Evolutionary conservation across 2,888 invertebrate species (phyloP).

Genomic region (Pristionchus arcanus): DNA sequence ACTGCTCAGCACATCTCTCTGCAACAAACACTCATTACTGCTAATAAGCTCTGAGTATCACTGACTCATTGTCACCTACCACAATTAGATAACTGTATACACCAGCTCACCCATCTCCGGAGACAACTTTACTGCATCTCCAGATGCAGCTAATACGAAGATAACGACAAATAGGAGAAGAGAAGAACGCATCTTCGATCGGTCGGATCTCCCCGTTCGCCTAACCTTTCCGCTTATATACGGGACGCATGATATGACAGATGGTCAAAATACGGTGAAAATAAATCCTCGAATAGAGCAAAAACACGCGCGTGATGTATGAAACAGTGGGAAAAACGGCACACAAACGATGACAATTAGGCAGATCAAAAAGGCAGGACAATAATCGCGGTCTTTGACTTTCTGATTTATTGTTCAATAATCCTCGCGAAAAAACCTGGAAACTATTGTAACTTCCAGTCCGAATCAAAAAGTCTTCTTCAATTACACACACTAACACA

Average conservation of each 20-base stretch:
- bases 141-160: neutral
- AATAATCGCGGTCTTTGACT: neutral
- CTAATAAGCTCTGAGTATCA: too few species aligned
- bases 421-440: too few species aligned
- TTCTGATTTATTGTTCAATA: neutral
- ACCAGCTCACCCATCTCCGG: neutral
- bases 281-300: neutral
- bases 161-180: neutral
- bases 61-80: too few species aligned
- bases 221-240: neutral
- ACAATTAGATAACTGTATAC: too few species aligned
- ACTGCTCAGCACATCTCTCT: constrained; percentile 26
- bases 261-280: neutral
- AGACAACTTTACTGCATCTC: neutral
- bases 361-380: neutral
- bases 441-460: too few species aligned
- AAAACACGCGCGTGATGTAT: neutral
- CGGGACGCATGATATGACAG: neutral
- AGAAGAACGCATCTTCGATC: neutral
- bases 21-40: neutral
- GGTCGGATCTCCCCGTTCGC: neutral
- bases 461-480: too few species aligned
- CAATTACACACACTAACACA: too few species aligned
- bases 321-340: neutral
- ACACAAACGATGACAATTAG: neutral